Base-by-base conservation (phyloP, 2,888 invertebrate species). In the Alviniconcha strummeri region DNA sequence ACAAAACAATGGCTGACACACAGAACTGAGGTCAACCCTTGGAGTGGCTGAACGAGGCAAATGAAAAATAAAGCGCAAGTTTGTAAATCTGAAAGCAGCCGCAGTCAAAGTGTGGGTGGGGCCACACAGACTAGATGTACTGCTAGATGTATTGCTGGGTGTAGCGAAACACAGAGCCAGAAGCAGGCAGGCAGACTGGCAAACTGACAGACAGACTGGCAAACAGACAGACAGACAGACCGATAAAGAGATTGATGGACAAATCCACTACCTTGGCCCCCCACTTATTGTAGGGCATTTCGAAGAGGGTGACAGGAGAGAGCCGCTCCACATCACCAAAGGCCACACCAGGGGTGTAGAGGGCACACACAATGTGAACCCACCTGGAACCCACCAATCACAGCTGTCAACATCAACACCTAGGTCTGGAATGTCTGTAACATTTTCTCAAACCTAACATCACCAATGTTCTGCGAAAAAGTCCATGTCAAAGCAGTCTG, bases 261-360 rank as follows among this genome's bases (percentile, higher is more conserved):
- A 52, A 8, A 60, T 17, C 6, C 69, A 84, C 86, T 88, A 94
- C 94, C 91, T 98, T 97, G 11, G 97, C 96, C 69, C 99, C 99
- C 98, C 98, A 99, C 90, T 97, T 97, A 82, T 96, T 97, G 93
- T 98, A 98, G n/a, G 97, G 97, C 97, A 99, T 98, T 94, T 99
- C 98, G 94, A 98, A 98, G 85, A 99, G 94, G 0, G 98, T 98
- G 36, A 99, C 94, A 77, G 97, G 97, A 0, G 97, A 97, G 56
- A 99, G 95, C 88, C 90, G 92, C 84, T 94, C 93, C 17, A 93
- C 96, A 95, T 99, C 98, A 79, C 98, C 98, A 94, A 99, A 99
- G 36, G 98, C 98, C 60, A 99, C 98, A 17, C 98, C 99, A 19
- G 98, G 98, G 11, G 98, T 97, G 94, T 99, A 99, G 8, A 99